A percentile compares a stretch with the other conserved stretches of the same genome.
Evolutionary conservation across 1,140 invertebrate genomes (phyloP).

Genomic region (Brachionus rubens): DNA sequence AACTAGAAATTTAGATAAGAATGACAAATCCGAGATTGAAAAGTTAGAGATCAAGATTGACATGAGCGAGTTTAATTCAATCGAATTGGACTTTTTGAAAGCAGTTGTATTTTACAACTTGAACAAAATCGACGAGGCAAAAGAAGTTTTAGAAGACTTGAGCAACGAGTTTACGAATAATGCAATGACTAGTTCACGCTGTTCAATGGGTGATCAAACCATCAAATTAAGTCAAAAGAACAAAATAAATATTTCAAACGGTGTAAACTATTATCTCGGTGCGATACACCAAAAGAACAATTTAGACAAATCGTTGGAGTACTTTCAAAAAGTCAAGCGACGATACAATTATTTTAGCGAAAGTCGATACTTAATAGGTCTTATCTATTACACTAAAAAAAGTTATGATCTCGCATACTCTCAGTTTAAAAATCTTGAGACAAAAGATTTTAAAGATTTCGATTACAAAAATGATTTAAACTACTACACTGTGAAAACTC

Average conservation of each 20-base stretch:
- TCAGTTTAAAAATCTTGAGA: background rate
- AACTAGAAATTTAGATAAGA: background rate
- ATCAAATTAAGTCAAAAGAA: background rate
- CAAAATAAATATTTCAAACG: background rate
- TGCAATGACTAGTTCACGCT: background rate
- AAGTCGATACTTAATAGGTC: background rate
- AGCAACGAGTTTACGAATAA: background rate
- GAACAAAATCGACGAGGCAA: background rate
- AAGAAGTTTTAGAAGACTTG: background rate
- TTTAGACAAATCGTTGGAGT: background rate
- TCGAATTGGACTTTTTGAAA: background rate
- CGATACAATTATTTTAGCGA: slow-evolving; percentile 21
- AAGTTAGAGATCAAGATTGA: slow-evolving; percentile 1
- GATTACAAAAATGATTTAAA: background rate
- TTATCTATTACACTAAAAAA: background rate
- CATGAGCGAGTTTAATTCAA: background rate
- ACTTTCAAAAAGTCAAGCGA: slow-evolving; percentile 16
- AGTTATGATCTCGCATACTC: background rate
- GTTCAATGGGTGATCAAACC: background rate
- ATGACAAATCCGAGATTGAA: background rate
- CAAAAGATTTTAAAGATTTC: slow-evolving; percentile 13
- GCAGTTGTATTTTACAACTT: background rate
- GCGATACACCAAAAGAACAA: background rate
- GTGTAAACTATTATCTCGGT: background rate
- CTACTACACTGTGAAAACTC: background rate